A percentile compares a stretch with the other conserved stretches of the same genome.
Conservation (phyloP, 92 coral and sea anemone species). For the Porites lobata region DNA sequence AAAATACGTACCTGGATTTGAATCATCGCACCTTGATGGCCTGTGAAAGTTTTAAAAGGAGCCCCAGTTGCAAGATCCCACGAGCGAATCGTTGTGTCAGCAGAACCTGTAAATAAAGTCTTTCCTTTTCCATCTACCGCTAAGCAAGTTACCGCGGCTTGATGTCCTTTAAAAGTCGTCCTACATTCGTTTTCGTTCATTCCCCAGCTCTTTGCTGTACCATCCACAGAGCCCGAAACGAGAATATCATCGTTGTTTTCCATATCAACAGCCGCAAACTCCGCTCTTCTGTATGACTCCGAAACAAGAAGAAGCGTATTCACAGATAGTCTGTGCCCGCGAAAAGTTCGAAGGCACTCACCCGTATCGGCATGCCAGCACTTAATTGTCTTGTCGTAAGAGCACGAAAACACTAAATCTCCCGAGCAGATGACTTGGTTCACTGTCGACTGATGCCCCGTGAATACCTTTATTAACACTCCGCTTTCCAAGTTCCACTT, state of each 20-base stretch:
- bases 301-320: slow-evolving; percentile 87
- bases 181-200: slow-evolving; percentile 95
- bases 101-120: slow-evolving; percentile 91
- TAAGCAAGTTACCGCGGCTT: slow-evolving; percentile 84
- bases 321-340: slow-evolving; percentile 88
- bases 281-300: slow-evolving; percentile 85
- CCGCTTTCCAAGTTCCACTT: slow-evolving; percentile 94
- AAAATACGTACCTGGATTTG: slow-evolving; percentile 82
- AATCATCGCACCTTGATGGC: slow-evolving; percentile 86
- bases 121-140: slow-evolving; percentile 95
- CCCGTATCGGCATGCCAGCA: slow-evolving; percentile 96
- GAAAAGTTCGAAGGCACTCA: slow-evolving; percentile 84
- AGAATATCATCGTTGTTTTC: slow-evolving; percentile 93
- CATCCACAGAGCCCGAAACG: slow-evolving; percentile 92
- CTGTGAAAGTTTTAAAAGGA: slow-evolving; percentile 76
- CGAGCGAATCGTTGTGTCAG: slow-evolving; percentile 86
- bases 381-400: slow-evolving; percentile 92
- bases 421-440: slow-evolving; percentile 87
- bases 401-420: slow-evolving; percentile 91
- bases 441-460: slow-evolving; percentile 84
- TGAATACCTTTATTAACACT: slow-evolving; percentile 66
- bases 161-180: slow-evolving; percentile 89
- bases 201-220: slow-evolving; percentile 97
- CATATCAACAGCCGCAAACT: slow-evolving; percentile 76
- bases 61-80: slow-evolving; percentile 96